Conservation (phyloP, 1,140 invertebrate genomes). For the Pachyrhynchus sulphureomaculatus region DNA sequence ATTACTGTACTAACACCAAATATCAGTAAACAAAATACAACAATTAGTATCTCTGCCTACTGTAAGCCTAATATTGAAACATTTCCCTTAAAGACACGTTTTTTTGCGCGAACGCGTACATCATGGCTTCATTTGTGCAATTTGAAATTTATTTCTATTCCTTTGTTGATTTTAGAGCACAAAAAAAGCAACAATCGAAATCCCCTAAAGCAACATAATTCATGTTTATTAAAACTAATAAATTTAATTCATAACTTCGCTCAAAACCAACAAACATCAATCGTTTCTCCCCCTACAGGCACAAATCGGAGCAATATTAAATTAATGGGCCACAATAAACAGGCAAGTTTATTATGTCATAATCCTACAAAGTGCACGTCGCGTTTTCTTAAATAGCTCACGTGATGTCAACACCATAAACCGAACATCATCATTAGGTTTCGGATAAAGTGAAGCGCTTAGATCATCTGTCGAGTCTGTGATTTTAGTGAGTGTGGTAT, state of each 20-base stretch:
- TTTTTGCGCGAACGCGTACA: too few species aligned
- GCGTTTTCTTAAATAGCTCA: conserved; percentile 17
- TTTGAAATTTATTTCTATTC: too few species aligned
- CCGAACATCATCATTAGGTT: conserved; percentile 4
- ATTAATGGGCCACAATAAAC: conserved; percentile 24
- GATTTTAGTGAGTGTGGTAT: neutral
- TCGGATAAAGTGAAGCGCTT: neutral
- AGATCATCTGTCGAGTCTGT: neutral
- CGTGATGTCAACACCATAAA: conserved; percentile 14
- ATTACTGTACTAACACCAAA: too few species aligned
- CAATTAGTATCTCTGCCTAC: too few species aligned
- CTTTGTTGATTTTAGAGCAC: too few species aligned
- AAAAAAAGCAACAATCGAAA: too few species aligned
- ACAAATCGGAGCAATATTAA: neutral
- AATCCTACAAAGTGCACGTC: conserved; percentile 19
- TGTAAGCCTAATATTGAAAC: too few species aligned
- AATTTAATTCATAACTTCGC: conserved; percentile 1
- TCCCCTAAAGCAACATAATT: too few species aligned
- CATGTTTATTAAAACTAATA: too few species aligned
- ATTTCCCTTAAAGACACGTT: too few species aligned
- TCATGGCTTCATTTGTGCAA: too few species aligned
- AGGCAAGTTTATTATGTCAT: conserved; percentile 17
- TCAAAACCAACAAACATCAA: conserved; percentile 9
- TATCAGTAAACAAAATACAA: too few species aligned
- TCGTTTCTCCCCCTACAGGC: conserved; percentile 2